Percentiles rank a stretch among this genome's conserved stretches.
phyloP scores from a whole-genome alignment of 2,113 vertebrate genomes.

The Leptodactylus fuscus region DNA sequence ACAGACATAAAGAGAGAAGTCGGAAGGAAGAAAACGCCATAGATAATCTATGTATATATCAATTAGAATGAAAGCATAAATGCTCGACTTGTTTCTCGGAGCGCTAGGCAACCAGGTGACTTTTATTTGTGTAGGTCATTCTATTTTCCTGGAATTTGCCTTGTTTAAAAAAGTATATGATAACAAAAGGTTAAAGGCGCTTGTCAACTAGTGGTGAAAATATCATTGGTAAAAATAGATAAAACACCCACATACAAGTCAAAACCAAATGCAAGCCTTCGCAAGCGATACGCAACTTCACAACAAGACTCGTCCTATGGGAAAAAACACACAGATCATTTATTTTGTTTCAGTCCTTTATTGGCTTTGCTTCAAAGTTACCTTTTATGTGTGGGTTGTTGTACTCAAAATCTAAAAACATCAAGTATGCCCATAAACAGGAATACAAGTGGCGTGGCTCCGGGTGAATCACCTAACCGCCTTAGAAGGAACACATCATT shows the following conservation, averaged over 20 bases:
- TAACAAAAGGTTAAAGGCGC: constrained; percentile 57
- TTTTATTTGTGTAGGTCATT: constrained; percentile 24
- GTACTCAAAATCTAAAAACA: constrained; percentile 3
- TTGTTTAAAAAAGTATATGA: constrained; percentile 31
- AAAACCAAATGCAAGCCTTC: constrained; percentile 2
- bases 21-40: background rate
- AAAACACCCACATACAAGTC: background rate
- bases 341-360: background rate
- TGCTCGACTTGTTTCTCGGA: background rate
- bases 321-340: background rate
- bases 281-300: constrained; percentile 44
- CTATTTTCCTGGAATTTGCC: constrained; percentile 18
- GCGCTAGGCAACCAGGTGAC: constrained; percentile 29
- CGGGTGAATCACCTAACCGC: background rate
- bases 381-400: background rate
- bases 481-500: background rate
- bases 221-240: constrained; percentile 37
- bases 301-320: background rate
- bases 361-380: background rate
- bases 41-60: constrained; percentile 15
- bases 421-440: background rate
- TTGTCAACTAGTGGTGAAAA: constrained; percentile 60
- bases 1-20: background rate
- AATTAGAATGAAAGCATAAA: background rate
- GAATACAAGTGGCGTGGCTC: background rate